Evolutionary conservation across 2,797 vertebrate species (phyloP).

Genomic region (Onychomys torridus): DNA sequence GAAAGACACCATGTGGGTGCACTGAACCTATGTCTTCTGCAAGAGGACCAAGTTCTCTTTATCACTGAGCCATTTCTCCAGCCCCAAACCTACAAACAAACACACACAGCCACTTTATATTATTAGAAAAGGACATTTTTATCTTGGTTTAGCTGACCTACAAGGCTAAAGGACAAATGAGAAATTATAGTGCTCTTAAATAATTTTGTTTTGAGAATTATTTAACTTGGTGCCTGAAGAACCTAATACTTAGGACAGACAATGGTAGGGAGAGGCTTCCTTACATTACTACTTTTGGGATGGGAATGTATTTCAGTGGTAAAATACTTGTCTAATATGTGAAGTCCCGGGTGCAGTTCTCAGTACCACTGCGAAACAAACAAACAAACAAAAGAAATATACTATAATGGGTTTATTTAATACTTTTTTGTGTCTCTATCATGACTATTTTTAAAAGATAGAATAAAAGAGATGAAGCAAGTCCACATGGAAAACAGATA

Average conservation of each 20-base stretch:
- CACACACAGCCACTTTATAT: neutral
- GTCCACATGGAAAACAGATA: conserved; percentile 29
- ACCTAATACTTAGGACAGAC: neutral
- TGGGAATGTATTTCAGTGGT: neutral
- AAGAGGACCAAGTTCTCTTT: neutral
- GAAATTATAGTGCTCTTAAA: neutral
- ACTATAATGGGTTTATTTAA: conserved; percentile 20
- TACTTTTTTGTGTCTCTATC: conserved; percentile 10
- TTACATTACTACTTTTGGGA: neutral
- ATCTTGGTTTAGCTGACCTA: neutral
- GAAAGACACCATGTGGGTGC: neutral
- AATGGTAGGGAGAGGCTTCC: neutral
- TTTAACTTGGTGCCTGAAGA: neutral
- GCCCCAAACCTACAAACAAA: neutral
- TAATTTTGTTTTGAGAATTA: neutral
- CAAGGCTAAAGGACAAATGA: neutral
- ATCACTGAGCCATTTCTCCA: neutral
- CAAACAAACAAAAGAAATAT: neutral
- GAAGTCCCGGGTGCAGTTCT: neutral
- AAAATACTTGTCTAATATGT: neutral
- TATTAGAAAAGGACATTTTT: neutral
- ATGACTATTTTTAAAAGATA: conserved; percentile 1
- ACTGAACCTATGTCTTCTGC: neutral
- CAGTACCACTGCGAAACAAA: neutral
- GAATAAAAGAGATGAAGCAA: neutral